Evolutionary conservation across 2,797 vertebrate species (phyloP).

Genomic region (Crax fasciolata): DNA sequence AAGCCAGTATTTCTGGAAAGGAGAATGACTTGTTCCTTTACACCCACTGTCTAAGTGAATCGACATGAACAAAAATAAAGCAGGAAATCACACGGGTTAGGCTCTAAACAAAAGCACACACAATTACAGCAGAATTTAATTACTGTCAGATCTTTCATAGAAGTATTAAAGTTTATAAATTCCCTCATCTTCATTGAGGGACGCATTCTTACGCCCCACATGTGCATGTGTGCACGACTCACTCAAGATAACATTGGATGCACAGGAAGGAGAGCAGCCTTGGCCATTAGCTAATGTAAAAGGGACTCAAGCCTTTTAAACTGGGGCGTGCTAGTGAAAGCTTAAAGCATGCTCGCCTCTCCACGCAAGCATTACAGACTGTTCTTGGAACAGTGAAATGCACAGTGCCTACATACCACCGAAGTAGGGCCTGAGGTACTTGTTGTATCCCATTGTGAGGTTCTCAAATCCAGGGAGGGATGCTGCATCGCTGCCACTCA

Average conservation of each 20-base stretch:
- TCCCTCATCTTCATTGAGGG: neutral
- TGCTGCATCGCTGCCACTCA: neutral
- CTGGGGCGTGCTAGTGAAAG: neutral
- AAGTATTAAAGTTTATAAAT: neutral
- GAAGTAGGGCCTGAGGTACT: constrained; percentile 92
- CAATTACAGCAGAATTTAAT: neutral
- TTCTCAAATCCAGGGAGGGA: constrained; percentile 89
- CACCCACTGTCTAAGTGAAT: neutral
- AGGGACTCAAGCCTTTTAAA: neutral
- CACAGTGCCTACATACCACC: constrained; percentile 83
- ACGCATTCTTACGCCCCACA: neutral
- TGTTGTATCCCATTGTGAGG: constrained; percentile 92
- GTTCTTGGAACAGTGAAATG: neutral
- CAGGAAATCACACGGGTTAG: neutral
- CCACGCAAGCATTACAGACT: neutral
- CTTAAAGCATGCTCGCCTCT: neutral
- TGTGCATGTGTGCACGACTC: accelerated
- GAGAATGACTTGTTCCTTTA: neutral
- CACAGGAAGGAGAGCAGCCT: neutral
- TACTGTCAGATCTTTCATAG: neutral
- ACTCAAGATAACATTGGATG: neutral
- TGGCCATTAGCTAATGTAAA: neutral
- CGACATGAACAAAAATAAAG: neutral
- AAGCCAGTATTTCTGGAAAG: neutral
- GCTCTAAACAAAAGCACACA: neutral